Percentiles rank a stretch among this genome's conserved stretches.
Conservation (phyloP, 92 coral and sea anemone species). For the Diadumene lineata region DNA sequence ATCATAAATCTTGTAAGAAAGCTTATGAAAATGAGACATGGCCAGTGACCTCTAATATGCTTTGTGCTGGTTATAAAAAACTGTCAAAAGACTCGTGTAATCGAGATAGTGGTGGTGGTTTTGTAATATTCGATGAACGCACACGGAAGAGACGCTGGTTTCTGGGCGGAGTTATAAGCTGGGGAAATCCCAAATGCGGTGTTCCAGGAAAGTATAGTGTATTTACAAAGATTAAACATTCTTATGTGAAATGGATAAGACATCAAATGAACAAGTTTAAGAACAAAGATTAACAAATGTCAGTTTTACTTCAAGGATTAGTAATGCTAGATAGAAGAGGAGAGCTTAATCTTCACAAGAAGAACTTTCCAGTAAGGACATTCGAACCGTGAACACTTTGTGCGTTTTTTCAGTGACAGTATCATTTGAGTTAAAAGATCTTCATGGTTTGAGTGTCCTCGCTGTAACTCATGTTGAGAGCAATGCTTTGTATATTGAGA, state of each 20-base stretch:
- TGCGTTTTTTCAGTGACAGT: too few relatives aligned
- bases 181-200: constrained; percentile 92
- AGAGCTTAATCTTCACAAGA: too few relatives aligned
- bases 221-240: constrained; percentile 71
- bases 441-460: too few relatives aligned
- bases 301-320: too few relatives aligned
- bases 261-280: constrained; percentile 37
- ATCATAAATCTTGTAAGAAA: constrained; percentile 54
- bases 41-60: constrained; percentile 92
- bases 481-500: too few relatives aligned
- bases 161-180: constrained; percentile 91
- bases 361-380: too few relatives aligned
- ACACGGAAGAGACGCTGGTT: constrained; percentile 76
- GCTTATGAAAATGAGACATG: constrained; percentile 67
- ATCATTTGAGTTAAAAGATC: too few relatives aligned
- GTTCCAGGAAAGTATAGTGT: constrained; percentile 92
- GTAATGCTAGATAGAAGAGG: too few relatives aligned
- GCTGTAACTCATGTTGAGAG: too few relatives aligned
- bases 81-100: constrained; percentile 68
- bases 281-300: background rate
- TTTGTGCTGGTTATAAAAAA: constrained; percentile 81
- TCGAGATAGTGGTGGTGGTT: constrained; percentile 97
- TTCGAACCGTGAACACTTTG: too few relatives aligned
- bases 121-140: constrained; percentile 64
- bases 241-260: constrained; percentile 80